A percentile compares a stretch with the other conserved stretches of the same genome.
phyloP scores from a whole-genome alignment of 1,140 invertebrate species.

The Reticulitermes speratus region DNA sequence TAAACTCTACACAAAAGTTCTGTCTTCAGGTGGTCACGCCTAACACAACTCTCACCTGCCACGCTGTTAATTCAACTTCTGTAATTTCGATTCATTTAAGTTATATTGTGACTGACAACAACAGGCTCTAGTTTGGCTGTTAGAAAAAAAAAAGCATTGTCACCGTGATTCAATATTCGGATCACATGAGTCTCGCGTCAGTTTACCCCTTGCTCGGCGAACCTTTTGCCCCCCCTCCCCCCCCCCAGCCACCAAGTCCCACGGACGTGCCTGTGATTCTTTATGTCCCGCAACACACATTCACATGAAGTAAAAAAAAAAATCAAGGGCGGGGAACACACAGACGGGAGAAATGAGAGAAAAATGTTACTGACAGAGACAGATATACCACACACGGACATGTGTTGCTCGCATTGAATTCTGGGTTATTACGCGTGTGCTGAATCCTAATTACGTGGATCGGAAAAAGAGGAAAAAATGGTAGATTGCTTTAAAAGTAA shows the following conservation, averaged over 20 bases:
- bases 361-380: constrained; percentile 8
- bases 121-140: background rate
- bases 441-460: background rate
- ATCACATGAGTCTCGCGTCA: background rate
- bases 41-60: no score
- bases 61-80: no score
- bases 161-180: background rate
- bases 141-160: background rate
- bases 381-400: background rate
- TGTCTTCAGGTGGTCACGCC: no score
- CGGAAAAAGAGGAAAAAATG: background rate
- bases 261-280: background rate
- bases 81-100: no score
- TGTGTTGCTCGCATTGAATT: constrained; percentile 18
- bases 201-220: background rate
- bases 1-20: background rate
- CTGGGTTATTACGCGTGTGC: constrained; percentile 3
- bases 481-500: background rate
- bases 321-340: background rate
- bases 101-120: background rate
- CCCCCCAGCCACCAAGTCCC: background rate
- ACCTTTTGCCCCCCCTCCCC: background rate
- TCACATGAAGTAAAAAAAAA: background rate
- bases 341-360: background rate
- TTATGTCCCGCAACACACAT: background rate